These are phyloP conservation scores for Anaspis maculata DNA, from an alignment of 2,888 invertebrate species.

Conservation along the genomic window DNA sequence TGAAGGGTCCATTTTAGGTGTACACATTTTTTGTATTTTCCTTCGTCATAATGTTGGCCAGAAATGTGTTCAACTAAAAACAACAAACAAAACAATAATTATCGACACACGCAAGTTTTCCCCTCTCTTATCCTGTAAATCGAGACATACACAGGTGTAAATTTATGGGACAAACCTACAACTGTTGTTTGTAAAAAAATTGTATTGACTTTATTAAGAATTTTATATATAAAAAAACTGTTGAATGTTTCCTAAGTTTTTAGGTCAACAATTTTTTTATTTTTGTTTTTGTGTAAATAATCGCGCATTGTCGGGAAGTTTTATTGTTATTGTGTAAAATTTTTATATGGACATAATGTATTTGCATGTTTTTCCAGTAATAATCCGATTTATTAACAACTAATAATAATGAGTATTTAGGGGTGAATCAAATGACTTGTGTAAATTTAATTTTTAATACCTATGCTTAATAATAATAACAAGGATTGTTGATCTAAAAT, in stretches of 20 bases:
- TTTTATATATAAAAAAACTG: slow-evolving; percentile 15
- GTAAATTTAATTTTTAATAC: too few species aligned
- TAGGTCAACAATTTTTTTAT: slow-evolving; percentile 12
- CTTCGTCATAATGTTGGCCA: slow-evolving; percentile 9
- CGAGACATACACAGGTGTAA: slow-evolving; percentile 4
- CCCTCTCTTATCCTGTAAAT: not conserved
- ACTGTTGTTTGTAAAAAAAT: slow-evolving; percentile 19
- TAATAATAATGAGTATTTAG: too few species aligned
- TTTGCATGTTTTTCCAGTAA: too few species aligned
- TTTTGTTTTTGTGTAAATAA: not conserved
- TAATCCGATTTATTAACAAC: too few species aligned
- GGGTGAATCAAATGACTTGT: too few species aligned
- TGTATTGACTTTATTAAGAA: slow-evolving; percentile 21
- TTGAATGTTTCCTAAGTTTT: slow-evolving; percentile 12
- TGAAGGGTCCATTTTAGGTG: slow-evolving; percentile 29
- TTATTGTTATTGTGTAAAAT: too few species aligned
- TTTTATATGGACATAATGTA: too few species aligned
- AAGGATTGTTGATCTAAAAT: slow-evolving; percentile 15
- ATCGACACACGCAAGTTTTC: slow-evolving; percentile 10
- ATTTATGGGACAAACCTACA: slow-evolving; percentile 9
- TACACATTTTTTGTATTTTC: slow-evolving; percentile 19
- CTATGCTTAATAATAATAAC: too few species aligned
- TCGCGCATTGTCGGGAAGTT: slow-evolving; percentile 1
- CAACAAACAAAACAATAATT: slow-evolving; percentile 8
- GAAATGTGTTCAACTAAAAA: slow-evolving; percentile 26